Evolutionary conservation across 1,140 invertebrate species (phyloP), one percentile per base, ranked within the genome.

Genomic region (Prorops nasuta): DNA sequence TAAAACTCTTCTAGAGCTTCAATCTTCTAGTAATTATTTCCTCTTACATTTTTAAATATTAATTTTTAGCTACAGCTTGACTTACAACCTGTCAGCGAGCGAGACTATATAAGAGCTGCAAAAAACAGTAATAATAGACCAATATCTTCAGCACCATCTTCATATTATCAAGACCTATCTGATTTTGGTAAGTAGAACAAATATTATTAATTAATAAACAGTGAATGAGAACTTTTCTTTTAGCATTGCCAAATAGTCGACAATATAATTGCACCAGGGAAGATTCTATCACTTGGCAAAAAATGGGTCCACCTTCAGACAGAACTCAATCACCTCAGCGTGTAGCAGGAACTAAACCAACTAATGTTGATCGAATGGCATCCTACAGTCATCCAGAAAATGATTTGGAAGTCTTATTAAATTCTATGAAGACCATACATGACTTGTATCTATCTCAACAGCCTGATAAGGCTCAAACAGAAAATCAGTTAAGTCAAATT

Each of bases 401-500:
- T n/a, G n/a, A n/a, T n/a, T n/a, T n/a, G n/a, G n/a, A n/a, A n/a
- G n/a, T n/a, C n/a, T n/a, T n/a, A n/a, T n/a, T n/a, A n/a, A n/a
- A n/a, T n/a, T n/a, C n/a, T n/a, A n/a, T n/a, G n/a, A n/a, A n/a
- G 24, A 28, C 10, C 24, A 28, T 10, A 28, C 24, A 28, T 34
- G 18, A 22, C 21, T n/a, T 41, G 2, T n/a, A 12, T 21, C 22
- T 41, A 58, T 55, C 37, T 38, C 43, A 49, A 28, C 45, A 77
- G 74, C 80, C 79, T 4, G 79, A 84, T 45, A 74, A 80, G 18
- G 77, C 74, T 3, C 77, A 77, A 48, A 82, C 84, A 2, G 81
- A 84, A 52, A 75, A 75, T 16, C 72, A 82, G 3, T 71, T 85
- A 14, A 81, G 81, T 50, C 82, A 84, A 63, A 84, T 85, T 39